Evolutionary conservation across 2,888 invertebrate species (phyloP).

Genomic region (Acanthopleura granulata): DNA sequence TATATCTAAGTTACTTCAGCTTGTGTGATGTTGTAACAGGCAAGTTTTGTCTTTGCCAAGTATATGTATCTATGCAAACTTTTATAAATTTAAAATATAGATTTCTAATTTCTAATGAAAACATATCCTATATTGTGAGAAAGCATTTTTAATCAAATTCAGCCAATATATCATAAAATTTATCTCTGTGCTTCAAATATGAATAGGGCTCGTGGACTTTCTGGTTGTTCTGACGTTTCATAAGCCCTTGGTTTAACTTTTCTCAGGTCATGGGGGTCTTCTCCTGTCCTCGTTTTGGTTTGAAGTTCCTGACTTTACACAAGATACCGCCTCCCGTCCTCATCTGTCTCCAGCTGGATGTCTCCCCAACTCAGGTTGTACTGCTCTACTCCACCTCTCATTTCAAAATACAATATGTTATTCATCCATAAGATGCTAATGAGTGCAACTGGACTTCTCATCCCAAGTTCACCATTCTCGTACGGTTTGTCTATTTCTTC

Average conservation of each 20-base stretch:
- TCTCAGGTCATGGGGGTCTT: background rate
- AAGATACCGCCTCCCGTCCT: background rate
- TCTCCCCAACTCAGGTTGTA: conserved; percentile 19
- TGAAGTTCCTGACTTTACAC: conserved; percentile 13
- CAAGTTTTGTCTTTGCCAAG: too few relatives aligned
- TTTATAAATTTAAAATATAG: too few relatives aligned
- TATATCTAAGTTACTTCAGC: too few relatives aligned
- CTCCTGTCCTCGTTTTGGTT: conserved; percentile 14
- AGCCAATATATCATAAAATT: too few relatives aligned
- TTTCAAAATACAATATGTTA: conserved; percentile 1
- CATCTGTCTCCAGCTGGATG: background rate
- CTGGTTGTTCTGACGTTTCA: background rate
- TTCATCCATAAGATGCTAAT: conserved; percentile 17
- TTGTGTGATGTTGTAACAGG: too few relatives aligned
- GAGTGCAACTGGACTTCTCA: background rate
- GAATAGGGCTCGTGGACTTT: background rate
- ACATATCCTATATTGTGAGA: too few relatives aligned
- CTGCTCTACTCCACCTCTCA: background rate
- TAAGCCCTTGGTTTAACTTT: background rate
- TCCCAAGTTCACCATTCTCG: background rate
- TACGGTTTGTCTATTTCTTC: conserved; percentile 9
- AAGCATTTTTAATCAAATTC: too few relatives aligned
- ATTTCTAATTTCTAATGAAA: too few relatives aligned
- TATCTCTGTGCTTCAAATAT: too few relatives aligned
- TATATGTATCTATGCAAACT: too few relatives aligned